Conservation (phyloP, 2,888 invertebrate species). For the Tanypteryx hageni region DNA sequence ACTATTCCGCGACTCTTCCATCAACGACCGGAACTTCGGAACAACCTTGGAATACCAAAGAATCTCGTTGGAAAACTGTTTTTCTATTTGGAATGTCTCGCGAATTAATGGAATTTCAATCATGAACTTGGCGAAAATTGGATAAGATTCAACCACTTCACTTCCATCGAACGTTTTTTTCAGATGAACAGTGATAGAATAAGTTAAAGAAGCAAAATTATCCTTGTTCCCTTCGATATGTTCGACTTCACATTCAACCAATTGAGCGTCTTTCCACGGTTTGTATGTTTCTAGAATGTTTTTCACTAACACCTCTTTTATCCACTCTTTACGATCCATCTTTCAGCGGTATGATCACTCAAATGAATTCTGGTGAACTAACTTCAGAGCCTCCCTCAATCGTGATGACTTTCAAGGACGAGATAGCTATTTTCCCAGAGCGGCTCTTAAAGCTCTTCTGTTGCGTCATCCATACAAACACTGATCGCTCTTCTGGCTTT, state of each 20-base stretch:
- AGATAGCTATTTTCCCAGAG: no score
- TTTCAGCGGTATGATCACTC: no score
- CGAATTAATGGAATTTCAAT: neutral
- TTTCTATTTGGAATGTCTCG: slow-evolving; percentile 6
- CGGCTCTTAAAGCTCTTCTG: no score
- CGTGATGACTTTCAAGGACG: no score
- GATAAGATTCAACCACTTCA: neutral
- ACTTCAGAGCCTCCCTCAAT: no score
- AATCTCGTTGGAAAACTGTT: slow-evolving; percentile 48
- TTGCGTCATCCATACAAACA: no score
- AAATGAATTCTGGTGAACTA: no score
- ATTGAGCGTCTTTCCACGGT: slow-evolving; percentile 34
- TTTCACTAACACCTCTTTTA: slow-evolving; percentile 1
- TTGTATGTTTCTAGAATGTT: neutral
- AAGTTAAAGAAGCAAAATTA: slow-evolving; percentile 38
- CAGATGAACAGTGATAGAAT: slow-evolving; percentile 1
- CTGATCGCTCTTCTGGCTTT: no score
- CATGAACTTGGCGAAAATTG: slow-evolving; percentile 27
- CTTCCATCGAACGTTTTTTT: neutral
- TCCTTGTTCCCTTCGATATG: slow-evolving; percentile 46
- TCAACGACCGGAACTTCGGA: neutral
- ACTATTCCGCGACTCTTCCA: neutral
- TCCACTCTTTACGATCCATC: slow-evolving; percentile 43
- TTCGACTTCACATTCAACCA: slow-evolving; percentile 24
- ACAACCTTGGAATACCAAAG: slow-evolving; percentile 37